A percentile compares a stretch with the other conserved stretches of the same genome.
These are phyloP conservation scores for Furcifer pardalis DNA, from an alignment of 2,797 vertebrate genomes.

Conservation along the genomic window DNA sequence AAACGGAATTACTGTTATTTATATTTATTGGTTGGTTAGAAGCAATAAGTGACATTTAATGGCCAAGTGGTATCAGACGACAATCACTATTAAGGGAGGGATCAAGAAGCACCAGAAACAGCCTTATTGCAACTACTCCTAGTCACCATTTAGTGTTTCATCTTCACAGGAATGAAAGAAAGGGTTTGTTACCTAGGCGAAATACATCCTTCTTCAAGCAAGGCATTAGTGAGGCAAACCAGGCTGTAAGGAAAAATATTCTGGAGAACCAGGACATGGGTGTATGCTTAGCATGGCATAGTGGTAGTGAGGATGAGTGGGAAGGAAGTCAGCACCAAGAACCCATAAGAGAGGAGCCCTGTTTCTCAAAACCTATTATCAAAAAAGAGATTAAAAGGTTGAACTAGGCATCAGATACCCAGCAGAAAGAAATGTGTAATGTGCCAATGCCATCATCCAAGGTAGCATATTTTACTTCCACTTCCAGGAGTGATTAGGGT, in stretches of 20 bases:
- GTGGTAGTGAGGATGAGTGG: neutral
- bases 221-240: constrained; percentile 2
- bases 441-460: neutral
- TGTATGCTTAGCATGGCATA: neutral
- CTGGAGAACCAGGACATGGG: neutral
- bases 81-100: neutral
- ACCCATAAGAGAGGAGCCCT: neutral
- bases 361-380: neutral
- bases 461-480: too few relatives aligned
- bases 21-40: constrained; percentile 33
- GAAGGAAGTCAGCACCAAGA: neutral
- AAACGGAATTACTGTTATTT: neutral
- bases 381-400: neutral
- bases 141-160: neutral
- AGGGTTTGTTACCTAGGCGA: neutral
- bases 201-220: constrained; percentile 7
- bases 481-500: too few relatives aligned
- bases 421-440: neutral
- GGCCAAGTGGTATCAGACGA: constrained; percentile 1
- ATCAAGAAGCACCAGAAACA: constrained; percentile 1
- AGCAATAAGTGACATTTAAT: constrained; percentile 12
- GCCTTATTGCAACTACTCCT: neutral
- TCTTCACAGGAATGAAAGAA: neutral
- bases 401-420: neutral
- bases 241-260: neutral